Base-by-base conservation (phyloP, 1,140 invertebrate genomes). In the Drosophila parabipectinata region DNA sequence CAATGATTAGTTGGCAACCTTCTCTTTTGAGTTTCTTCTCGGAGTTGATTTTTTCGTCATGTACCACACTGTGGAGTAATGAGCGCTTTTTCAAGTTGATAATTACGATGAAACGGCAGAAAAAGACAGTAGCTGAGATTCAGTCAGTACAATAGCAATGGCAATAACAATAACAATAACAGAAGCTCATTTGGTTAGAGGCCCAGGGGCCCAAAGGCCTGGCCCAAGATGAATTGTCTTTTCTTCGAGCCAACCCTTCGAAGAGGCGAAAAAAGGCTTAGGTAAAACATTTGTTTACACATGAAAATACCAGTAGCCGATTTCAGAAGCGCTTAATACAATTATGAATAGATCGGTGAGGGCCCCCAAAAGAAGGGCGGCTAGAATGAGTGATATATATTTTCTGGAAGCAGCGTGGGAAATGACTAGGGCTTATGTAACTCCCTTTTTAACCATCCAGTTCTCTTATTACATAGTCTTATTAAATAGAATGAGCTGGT, bases 261-360 rank as follows among this genome's bases (percentile, higher is more conserved):
- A 59, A 60, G 64, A 44, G 41, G 14, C 39, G 74, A 55, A 37
- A 44, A 54, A 47, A 57, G 57, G 74, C 78, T 78, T 85, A 75
- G 82, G 74, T 79, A 82, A 76, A 88, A 79, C 85, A 87, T 87
- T 85, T 85, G 82, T 85, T 85, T 87, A 79, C 66, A 76, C 63
- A 82, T 78, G 61, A 87, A 87, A 87, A 87, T 88, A 88, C 82
- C 82, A 87, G 82, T 87, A 87, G 82, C 83, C 83, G 83, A 71
- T 88, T 87, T 78, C 37, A 59, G 50, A 39, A 51, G 59, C 59
- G 48, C 39, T 44, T 72, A 69, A 63, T 73, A 32, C 77, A 77
- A 84, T 83, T 83, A 77, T 57, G 48, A 54, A 57, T 45, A 79
- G 54, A 71, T 57, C 56, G 37, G 34, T 28, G 15, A 45, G 58